These are phyloP conservation scores for Oryzias dopingdopingensis DNA, from an alignment of 2,797 vertebrate genomes.

Conservation along the genomic window DNA sequence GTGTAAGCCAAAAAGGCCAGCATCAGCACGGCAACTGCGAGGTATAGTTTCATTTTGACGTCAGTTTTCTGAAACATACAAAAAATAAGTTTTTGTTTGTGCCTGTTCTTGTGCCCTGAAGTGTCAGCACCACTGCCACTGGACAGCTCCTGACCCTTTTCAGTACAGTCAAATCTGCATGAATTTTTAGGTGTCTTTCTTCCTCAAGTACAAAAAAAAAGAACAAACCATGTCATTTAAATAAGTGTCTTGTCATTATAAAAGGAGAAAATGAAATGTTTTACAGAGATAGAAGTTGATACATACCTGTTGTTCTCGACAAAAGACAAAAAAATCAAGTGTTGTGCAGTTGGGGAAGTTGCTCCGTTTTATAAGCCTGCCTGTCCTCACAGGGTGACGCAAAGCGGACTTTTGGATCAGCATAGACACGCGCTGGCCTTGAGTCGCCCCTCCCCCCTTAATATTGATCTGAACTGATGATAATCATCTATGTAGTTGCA, in stretches of 20 bases:
- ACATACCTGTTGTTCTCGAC: conserved; percentile 67
- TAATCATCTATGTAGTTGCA: neutral
- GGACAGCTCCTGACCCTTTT: conserved; percentile 27
- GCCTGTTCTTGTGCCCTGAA: too few species aligned
- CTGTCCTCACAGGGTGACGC: conserved; percentile 49
- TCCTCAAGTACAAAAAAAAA: too few species aligned
- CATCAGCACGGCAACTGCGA: conserved; percentile 76
- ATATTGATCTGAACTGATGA: conserved; percentile 26
- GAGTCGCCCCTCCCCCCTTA: conserved; percentile 27
- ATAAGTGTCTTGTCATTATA: too few species aligned
- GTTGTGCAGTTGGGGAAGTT: conserved; percentile 10
- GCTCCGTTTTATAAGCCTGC: conserved; percentile 67
- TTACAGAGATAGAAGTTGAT: neutral
- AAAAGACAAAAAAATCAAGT: conserved; percentile 28
- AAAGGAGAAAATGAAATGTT: too few species aligned
- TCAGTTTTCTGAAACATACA: conserved; percentile 19
- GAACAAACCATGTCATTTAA: too few species aligned
- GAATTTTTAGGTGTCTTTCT: too few species aligned
- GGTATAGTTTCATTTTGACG: conserved; percentile 73
- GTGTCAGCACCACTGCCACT: conserved; percentile 29
- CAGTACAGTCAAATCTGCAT: too few species aligned
- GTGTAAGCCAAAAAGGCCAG: conserved; percentile 73
- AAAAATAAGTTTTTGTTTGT: neutral
- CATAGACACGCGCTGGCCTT: conserved; percentile 63
- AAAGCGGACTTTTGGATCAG: conserved; percentile 36